These are phyloP conservation scores for Urocyon cinereoargenteus DNA, from an alignment of 2,797 vertebrate genomes.

Conservation along the genomic window DNA sequence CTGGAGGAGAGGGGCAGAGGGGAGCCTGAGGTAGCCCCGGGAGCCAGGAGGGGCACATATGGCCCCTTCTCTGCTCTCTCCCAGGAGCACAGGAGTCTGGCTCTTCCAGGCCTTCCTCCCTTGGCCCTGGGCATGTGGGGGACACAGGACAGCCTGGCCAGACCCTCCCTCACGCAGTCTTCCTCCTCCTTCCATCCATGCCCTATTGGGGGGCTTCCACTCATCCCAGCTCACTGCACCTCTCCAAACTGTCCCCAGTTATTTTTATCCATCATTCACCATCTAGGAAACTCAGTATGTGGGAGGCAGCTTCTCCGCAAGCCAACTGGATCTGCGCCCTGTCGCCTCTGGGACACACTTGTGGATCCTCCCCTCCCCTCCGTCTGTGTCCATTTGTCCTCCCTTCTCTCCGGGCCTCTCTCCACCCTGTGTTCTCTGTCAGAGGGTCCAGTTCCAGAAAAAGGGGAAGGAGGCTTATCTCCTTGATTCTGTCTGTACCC, in stretches of 20 bases:
- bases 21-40: background rate
- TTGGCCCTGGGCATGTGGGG: accelerated
- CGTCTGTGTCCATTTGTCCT: background rate
- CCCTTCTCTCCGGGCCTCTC: background rate
- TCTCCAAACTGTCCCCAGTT: background rate
- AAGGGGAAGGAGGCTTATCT: background rate
- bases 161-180: background rate
- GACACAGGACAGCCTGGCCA: background rate
- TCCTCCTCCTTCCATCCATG: accelerated
- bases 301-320: background rate
- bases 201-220: background rate
- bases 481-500: background rate
- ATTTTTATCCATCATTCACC: background rate
- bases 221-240: background rate
- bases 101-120: background rate
- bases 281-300: background rate
- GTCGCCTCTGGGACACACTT: background rate
- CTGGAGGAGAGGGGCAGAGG: background rate
- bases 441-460: background rate
- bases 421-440: background rate
- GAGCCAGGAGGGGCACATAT: background rate
- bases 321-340: background rate
- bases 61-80: background rate
- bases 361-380: background rate
- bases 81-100: background rate